phyloP scores from a whole-genome alignment of 2,888 invertebrate species.

The Agapetus fuscipes region DNA sequence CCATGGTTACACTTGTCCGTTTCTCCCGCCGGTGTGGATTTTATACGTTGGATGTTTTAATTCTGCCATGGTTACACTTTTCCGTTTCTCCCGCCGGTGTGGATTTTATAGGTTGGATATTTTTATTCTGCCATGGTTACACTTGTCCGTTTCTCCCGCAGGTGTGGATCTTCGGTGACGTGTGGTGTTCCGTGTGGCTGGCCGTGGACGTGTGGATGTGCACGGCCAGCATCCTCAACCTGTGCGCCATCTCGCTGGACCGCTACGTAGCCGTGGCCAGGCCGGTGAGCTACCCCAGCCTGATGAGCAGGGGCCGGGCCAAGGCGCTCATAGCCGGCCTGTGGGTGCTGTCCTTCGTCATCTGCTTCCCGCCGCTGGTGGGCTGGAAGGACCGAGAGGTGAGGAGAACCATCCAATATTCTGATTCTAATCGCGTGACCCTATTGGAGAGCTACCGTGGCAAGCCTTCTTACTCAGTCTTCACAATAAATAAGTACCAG shows the following conservation, averaged over 20 bases:
- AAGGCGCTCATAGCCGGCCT: slow-evolving; percentile 82
- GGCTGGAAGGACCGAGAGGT: slow-evolving; percentile 79
- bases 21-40: too few species aligned
- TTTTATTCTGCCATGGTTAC: too few species aligned
- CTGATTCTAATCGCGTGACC: not conserved
- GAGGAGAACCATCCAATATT: slow-evolving; percentile 26
- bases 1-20: too few species aligned
- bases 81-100: too few species aligned
- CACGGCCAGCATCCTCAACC: slow-evolving; percentile 92
- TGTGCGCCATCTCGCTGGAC: slow-evolving; percentile 91
- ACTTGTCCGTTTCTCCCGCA: too few species aligned
- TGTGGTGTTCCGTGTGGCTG: slow-evolving; percentile 95
- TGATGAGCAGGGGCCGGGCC: slow-evolving; percentile 77
- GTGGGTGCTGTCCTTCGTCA: slow-evolving; percentile 93
- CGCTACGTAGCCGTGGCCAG: slow-evolving; percentile 95
- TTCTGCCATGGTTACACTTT: too few species aligned
- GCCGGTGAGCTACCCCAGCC: slow-evolving; percentile 91
- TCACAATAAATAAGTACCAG: too few species aligned
- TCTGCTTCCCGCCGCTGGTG: slow-evolving; percentile 92
- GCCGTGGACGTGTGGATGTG: slow-evolving; percentile 99
- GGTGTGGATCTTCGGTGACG: slow-evolving; percentile 95
- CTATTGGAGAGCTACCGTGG: too few species aligned
- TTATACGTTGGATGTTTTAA: too few species aligned
- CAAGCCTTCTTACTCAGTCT: too few species aligned
- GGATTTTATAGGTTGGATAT: too few species aligned